Percentiles rank a stretch among this genome's conserved stretches.
These are phyloP conservation scores for Cinclus mexicanus DNA, from an alignment of 2,113 vertebrate species.

Conservation along the genomic window DNA sequence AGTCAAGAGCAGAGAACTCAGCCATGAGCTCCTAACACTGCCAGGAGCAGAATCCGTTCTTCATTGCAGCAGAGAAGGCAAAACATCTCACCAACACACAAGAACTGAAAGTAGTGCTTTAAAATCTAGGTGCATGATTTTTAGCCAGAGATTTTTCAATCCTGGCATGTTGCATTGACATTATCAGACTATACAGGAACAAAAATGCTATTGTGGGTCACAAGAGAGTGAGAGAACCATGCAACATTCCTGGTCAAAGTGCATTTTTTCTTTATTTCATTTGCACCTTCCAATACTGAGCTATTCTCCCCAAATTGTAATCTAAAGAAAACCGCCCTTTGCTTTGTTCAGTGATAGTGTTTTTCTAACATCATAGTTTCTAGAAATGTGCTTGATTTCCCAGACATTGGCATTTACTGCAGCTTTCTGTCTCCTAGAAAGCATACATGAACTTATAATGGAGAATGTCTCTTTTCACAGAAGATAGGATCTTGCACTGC, in stretches of 20 bases:
- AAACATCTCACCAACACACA: background rate
- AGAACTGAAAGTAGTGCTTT: background rate
- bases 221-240: background rate
- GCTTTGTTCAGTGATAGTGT: background rate
- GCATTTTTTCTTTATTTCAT: background rate
- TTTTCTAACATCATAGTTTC: background rate
- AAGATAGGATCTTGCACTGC: background rate
- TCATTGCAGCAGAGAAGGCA: background rate
- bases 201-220: background rate
- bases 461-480: background rate
- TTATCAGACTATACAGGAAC: background rate
- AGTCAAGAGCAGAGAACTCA: background rate
- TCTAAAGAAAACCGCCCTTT: background rate
- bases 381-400: background rate
- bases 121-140: background rate
- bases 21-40: background rate
- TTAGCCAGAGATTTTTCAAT: background rate
- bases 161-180: background rate
- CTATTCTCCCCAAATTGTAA: background rate
- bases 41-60: background rate
- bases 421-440: background rate
- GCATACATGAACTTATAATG: background rate
- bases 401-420: background rate
- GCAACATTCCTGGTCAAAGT: background rate
- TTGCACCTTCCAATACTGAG: background rate